Evolutionary conservation across 2,888 invertebrate genomes (phyloP).

Genomic region (Tiliacea citrago): DNA sequence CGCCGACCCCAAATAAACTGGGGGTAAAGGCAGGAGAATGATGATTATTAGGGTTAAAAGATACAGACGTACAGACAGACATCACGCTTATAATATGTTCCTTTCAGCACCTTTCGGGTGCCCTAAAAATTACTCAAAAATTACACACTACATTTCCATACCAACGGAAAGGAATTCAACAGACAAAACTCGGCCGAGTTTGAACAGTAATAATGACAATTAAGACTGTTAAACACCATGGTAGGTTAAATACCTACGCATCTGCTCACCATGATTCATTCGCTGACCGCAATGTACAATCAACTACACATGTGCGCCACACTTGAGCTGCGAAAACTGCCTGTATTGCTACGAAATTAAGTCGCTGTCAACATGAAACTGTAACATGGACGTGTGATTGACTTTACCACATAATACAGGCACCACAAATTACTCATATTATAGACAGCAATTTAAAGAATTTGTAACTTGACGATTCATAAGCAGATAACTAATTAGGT

Average conservation of each 20-base stretch:
- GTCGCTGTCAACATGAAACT: neutral
- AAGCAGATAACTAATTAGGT: conserved; percentile 37
- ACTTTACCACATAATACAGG: conserved; percentile 15
- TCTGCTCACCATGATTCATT: conserved; percentile 53
- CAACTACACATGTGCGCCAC: conserved; percentile 7
- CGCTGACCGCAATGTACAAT: conserved; percentile 42
- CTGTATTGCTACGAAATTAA: neutral
- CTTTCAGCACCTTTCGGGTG: neutral
- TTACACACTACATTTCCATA: neutral
- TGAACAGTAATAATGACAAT: conserved; percentile 54
- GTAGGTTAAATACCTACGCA: conserved; percentile 45
- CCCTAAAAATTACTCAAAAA: neutral
- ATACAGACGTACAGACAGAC: too few species aligned
- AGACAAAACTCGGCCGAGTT: conserved; percentile 30
- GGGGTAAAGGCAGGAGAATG: too few species aligned
- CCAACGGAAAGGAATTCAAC: conserved; percentile 21
- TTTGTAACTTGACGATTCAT: conserved; percentile 28
- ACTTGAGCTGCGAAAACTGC: neutral
- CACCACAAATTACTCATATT: conserved; percentile 4
- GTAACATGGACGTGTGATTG: neutral
- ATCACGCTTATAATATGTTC: neutral
- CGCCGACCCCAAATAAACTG: too few species aligned
- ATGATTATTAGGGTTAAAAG: too few species aligned
- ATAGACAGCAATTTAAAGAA: conserved; percentile 26
- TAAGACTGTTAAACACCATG: conserved; percentile 51